Conservation (phyloP, 2,113 vertebrate genomes). For the Cephalopholis sonnerati region DNA sequence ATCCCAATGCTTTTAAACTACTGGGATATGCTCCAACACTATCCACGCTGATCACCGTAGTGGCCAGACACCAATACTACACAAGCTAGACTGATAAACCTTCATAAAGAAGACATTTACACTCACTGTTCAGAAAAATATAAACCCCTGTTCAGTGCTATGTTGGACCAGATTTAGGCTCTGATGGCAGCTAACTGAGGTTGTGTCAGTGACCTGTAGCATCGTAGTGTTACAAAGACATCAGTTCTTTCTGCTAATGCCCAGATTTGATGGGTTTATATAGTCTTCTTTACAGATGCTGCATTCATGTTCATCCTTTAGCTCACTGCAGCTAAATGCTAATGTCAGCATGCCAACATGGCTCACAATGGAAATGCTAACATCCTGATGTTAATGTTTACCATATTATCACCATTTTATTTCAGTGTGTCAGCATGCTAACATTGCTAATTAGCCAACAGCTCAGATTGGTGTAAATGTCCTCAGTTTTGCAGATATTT, state of each 20-base stretch:
- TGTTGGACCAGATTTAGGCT: not conserved
- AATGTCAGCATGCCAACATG: not conserved
- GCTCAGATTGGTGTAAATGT: not conserved
- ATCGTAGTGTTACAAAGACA: not conserved
- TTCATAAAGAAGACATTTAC: not conserved
- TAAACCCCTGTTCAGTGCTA: not conserved
- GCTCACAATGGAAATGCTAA: not conserved
- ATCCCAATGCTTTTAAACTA: slow-evolving; percentile 71
- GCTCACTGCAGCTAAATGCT: not conserved
- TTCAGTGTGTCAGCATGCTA: not conserved
- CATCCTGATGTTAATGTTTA: not conserved
- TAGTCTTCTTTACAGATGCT: not conserved
- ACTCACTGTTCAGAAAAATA: not conserved
- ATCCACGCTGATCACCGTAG: slow-evolving; percentile 41
- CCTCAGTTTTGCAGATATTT: too few species aligned
- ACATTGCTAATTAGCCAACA: not conserved
- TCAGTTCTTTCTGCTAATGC: not conserved
- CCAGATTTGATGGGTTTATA: not conserved
- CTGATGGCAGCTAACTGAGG: too few species aligned
- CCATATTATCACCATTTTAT: not conserved
- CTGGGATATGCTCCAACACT: slow-evolving; percentile 58
- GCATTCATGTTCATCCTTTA: not conserved
- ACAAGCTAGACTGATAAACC: slow-evolving; percentile 19
- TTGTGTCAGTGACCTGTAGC: too few species aligned
- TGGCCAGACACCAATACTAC: slow-evolving; percentile 33